Evolutionary conservation across 2,888 invertebrate species (phyloP).

Genomic region (Philopedon plagiatum): DNA sequence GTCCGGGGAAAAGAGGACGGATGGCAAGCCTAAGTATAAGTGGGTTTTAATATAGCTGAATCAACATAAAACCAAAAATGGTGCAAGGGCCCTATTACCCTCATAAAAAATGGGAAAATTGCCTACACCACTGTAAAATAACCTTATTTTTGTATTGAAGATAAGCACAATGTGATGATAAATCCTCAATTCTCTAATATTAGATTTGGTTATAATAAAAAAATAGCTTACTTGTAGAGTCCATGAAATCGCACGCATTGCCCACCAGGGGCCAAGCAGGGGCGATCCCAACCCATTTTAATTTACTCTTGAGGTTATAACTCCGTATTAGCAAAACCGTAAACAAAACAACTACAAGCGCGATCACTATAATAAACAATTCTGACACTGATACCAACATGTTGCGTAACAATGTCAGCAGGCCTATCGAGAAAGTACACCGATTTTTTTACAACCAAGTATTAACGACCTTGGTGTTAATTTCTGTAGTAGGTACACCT

Average conservation of each 20-base stretch:
- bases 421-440: neutral
- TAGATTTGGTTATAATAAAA: neutral
- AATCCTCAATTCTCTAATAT: neutral
- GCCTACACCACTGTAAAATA: too few species aligned
- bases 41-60: too few species aligned
- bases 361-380: neutral
- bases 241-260: constrained; percentile 49
- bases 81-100: too few species aligned
- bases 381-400: neutral
- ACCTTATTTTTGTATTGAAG: too few species aligned
- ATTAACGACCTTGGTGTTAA: neutral
- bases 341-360: constrained; percentile 6
- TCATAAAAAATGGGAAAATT: too few species aligned
- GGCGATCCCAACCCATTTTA: constrained; percentile 50
- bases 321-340: neutral
- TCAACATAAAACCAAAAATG: too few species aligned
- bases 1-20: too few species aligned
- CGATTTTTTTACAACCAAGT: constrained; percentile 56
- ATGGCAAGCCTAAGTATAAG: too few species aligned
- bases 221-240: constrained; percentile 51
- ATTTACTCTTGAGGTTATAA: constrained; percentile 33
- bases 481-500: neutral
- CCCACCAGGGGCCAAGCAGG: constrained; percentile 52
- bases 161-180: too few species aligned
- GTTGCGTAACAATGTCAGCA: neutral